Base-by-base conservation (phyloP, 2,888 invertebrate genomes). In the Gymnosoma rotundatum region DNA sequence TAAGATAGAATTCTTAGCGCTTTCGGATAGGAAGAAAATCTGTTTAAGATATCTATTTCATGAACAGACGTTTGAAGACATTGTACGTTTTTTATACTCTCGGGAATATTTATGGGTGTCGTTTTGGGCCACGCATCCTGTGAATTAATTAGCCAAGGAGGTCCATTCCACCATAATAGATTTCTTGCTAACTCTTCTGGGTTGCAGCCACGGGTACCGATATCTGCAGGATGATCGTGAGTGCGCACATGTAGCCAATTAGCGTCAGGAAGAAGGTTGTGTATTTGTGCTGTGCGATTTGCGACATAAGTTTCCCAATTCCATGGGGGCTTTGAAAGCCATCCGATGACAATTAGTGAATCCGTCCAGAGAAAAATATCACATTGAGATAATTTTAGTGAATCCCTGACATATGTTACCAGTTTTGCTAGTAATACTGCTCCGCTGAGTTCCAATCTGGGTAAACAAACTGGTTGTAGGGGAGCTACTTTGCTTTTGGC, bases 401-500 rank as follows among this genome's bases (percentile, higher is more conserved):
- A 21, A 14, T 18, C 4, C 1, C 8, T 21, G 4, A 69, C 18
- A 20, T 69, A 21, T 6, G 42, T 56, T 2, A 56, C 42, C 8
- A 56, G 16, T 54, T 75, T 70, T 0, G 81, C 32, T 6, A 81
- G 21, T 45, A 70, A 45, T 18, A 74, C 54, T 2, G 74, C 69
- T 8, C 69, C 45, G 12, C 12, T 45, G 0, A 72, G 56, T 8
- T 69, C 56, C n/a, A 67, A 32, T 20, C 36, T 52, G 7, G 54
- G 38, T 16, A 69, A 25, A 21, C 42, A 56, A 8, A 69, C 18
- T 6, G 38, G 42, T 58, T 70, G 70, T 16, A 70, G 10, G 7
- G 36, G 67, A 6, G 20, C 72, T 2, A 82, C 82, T 20, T 76
- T 83, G 18, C 61, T 78, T 45, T 83, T 83, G 1, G 83, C 60